Conservation (phyloP, 2,797 vertebrate genomes). For the Otus scops region DNA sequence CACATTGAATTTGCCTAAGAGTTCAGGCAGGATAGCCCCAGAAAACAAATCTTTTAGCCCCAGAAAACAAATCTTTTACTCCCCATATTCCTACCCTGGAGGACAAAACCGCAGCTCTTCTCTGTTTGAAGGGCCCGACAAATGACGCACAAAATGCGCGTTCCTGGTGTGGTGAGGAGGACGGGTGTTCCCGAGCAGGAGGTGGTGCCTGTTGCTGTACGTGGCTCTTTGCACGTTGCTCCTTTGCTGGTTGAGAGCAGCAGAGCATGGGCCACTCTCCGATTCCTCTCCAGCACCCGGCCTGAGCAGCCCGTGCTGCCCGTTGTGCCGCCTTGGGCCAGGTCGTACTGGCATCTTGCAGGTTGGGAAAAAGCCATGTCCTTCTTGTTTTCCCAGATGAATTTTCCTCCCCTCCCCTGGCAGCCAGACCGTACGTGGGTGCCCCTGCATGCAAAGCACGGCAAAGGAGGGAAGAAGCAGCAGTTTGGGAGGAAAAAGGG, state of each 20-base stretch:
- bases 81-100: not conserved
- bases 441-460: not conserved
- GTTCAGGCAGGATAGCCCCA: not conserved
- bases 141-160: rapidly evolving
- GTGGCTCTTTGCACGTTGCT: not conserved
- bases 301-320: not conserved
- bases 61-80: not conserved
- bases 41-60: not conserved
- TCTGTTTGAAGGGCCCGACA: not conserved
- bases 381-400: not conserved
- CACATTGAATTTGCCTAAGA: not conserved
- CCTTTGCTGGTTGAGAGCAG: not conserved
- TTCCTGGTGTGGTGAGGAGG: not conserved
- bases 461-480: not conserved
- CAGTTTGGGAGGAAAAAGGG: not conserved
- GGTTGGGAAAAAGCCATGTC: not conserved
- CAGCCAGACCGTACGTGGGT: not conserved
- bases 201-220: rapidly evolving
- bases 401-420: not conserved
- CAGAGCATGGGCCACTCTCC: not conserved
- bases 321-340: rapidly evolving
- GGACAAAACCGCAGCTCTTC: not conserved
- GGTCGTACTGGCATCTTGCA: not conserved
- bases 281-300: not conserved
- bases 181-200: rapidly evolving